Evolutionary conservation across 1,140 invertebrate species (phyloP).

Genomic region (Penaeus chinensis): DNA sequence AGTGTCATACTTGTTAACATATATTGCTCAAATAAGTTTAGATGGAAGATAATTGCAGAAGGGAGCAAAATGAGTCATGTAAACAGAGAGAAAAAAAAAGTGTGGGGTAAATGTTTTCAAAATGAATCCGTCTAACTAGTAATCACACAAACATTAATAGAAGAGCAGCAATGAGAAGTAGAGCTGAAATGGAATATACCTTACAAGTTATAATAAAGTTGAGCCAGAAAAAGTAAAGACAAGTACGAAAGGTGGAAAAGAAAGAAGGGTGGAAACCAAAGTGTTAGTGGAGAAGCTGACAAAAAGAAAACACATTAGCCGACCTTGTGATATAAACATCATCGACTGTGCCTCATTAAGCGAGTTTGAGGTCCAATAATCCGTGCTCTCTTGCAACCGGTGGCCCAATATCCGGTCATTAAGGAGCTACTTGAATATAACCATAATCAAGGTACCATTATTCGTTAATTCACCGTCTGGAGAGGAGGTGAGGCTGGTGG

Average conservation of each 20-base stretch:
- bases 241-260: background rate
- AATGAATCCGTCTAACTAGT: no score
- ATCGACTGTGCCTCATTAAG: constrained; percentile 27
- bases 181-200: background rate
- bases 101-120: background rate
- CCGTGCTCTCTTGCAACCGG: constrained; percentile 27
- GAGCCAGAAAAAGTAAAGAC: background rate
- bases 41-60: background rate
- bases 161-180: background rate
- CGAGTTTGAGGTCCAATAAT: constrained; percentile 38
- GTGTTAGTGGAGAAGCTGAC: background rate
- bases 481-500: background rate
- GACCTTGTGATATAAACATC: constrained; percentile 22
- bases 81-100: background rate
- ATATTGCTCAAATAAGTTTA: background rate
- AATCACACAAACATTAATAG: no score
- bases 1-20: no score
- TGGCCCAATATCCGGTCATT: constrained; percentile 53
- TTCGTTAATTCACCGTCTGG: constrained; percentile 38
- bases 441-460: constrained; percentile 40
- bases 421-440: constrained; percentile 48
- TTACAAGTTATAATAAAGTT: no score
- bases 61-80: background rate
- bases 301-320: background rate
- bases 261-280: background rate